These are phyloP conservation scores for Plebejus melissa DNA, from an alignment of 2,888 invertebrate species.

Conservation along the genomic window DNA sequence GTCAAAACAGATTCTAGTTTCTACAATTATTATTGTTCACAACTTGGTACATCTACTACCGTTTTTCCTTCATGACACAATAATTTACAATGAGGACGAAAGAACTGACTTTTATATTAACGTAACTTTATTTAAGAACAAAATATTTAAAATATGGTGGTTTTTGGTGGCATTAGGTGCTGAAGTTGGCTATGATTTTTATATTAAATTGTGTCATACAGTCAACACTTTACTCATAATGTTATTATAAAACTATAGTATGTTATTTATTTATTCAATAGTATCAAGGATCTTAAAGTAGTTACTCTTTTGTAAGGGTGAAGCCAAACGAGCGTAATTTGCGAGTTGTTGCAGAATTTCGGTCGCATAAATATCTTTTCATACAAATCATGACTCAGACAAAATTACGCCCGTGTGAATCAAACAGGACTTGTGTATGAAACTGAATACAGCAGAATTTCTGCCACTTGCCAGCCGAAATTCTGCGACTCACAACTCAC, in stretches of 20 bases:
- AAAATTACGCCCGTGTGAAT: too few species aligned
- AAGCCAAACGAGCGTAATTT: too few species aligned
- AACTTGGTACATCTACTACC: constrained; percentile 40
- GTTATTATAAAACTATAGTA: not conserved
- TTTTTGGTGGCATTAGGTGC: constrained; percentile 5
- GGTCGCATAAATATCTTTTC: too few species aligned
- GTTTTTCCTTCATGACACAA: constrained; percentile 31
- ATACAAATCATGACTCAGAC: too few species aligned
- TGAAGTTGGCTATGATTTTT: constrained; percentile 14
- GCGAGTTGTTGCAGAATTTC: too few species aligned
- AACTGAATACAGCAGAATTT: too few species aligned
- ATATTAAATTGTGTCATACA: not conserved
- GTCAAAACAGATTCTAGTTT: constrained; percentile 4
- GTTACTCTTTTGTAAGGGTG: not conserved
- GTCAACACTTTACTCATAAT: not conserved
- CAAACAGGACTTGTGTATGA: too few species aligned
- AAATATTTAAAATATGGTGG: constrained; percentile 16
- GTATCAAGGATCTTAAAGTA: not conserved
- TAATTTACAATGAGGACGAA: constrained; percentile 28
- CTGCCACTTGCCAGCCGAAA: too few species aligned
- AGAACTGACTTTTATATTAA: constrained; percentile 38
- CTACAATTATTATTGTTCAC: constrained; percentile 38
- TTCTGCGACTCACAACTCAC: too few species aligned
- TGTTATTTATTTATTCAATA: constrained; percentile 9
- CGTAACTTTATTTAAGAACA: constrained; percentile 23